Evolutionary conservation across 1,140 invertebrate genomes (phyloP).

Genomic region (Drosophila littoralis): DNA sequence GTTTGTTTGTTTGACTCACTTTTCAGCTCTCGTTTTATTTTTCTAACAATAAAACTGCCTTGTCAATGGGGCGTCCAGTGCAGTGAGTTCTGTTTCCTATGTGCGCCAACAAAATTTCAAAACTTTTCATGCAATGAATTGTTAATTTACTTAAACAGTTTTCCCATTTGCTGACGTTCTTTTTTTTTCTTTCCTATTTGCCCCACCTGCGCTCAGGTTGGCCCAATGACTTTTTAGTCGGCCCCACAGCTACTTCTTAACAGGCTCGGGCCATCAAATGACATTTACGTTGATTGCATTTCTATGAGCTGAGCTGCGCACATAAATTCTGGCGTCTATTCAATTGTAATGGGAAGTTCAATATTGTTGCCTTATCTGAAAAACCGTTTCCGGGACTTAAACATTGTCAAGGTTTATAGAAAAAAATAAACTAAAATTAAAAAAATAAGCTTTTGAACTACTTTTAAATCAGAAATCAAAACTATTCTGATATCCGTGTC

Average conservation of each 20-base stretch:
- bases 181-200: slow-evolving; percentile 21
- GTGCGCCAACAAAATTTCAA: slow-evolving; percentile 39
- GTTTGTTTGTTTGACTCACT: slow-evolving; percentile 40
- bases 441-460: background rate
- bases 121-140: slow-evolving; percentile 74
- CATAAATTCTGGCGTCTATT: slow-evolving; percentile 29
- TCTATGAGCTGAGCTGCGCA: slow-evolving; percentile 25
- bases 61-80: slow-evolving; percentile 33
- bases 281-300: slow-evolving; percentile 52
- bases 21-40: slow-evolving; percentile 27
- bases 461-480: too few species aligned
- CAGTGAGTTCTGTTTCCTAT: slow-evolving; percentile 3
- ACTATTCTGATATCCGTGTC: too few species aligned
- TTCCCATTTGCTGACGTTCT: slow-evolving; percentile 5
- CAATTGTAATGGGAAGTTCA: slow-evolving; percentile 13
- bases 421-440: background rate
- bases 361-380: background rate
- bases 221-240: slow-evolving; percentile 28
- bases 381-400: background rate
- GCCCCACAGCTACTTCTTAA: slow-evolving; percentile 15
- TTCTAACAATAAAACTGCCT: slow-evolving; percentile 70
- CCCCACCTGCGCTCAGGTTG: slow-evolving; percentile 27
- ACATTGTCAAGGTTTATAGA: background rate
- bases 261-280: slow-evolving; percentile 37
- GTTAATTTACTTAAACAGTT: slow-evolving; percentile 78